A percentile compares a stretch with the other conserved stretches of the same genome.
Conservation (phyloP, 2,888 invertebrate genomes). For the Cantharis flavilabris region DNA sequence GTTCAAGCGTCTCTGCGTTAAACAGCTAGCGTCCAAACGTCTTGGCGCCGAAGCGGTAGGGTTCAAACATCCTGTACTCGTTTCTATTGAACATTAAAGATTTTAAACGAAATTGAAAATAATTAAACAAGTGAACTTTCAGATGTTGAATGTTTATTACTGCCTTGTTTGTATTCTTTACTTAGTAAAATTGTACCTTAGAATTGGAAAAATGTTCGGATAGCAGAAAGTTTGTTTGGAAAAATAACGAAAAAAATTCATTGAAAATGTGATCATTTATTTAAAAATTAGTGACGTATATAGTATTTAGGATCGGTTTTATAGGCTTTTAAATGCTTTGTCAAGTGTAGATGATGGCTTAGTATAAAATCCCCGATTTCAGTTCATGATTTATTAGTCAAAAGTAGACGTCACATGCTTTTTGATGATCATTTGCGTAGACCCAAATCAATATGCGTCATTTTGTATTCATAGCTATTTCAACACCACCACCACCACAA, state of each 20-base stretch:
- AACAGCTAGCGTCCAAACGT: too few relatives aligned
- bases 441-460: not conserved
- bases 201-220: not conserved
- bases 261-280: not conserved
- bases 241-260: not conserved
- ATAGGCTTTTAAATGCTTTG: conserved; percentile 1
- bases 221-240: too few relatives aligned
- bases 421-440: conserved; percentile 3
- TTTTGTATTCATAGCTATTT: not conserved
- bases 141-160: not conserved
- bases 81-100: not conserved
- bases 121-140: not conserved
- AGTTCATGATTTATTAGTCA: conserved; percentile 19
- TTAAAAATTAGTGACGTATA: not conserved
- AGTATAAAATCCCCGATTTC: conserved; percentile 10
- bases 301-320: not conserved
- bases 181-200: not conserved
- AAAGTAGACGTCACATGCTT: conserved; percentile 11
- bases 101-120: not conserved
- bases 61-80: not conserved
- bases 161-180: too few relatives aligned
- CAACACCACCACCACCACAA: not conserved
- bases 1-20: too few relatives aligned
- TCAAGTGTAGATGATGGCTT: conserved; percentile 11
- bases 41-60: not conserved